Base-by-base conservation (phyloP, 2,888 invertebrate genomes). In the Arctia plantaginis region DNA sequence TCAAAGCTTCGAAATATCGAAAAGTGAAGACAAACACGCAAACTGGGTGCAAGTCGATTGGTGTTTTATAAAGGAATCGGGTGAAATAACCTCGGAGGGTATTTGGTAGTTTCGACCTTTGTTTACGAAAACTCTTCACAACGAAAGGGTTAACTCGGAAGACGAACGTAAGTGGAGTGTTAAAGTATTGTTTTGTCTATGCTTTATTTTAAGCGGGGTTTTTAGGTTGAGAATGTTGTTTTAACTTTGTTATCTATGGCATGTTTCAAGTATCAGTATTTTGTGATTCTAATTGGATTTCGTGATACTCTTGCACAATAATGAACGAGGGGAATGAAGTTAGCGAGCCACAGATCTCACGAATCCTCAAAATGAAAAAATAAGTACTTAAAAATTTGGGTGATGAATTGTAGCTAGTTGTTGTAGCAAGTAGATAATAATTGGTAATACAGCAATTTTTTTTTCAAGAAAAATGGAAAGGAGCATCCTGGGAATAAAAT, bases 1-100 rank as follows among this genome's bases (percentile, higher is more conserved):
- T 35, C 62, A 75, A 72, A 75, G 30, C 27, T n/a, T 44, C 15
- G 70, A 65, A 69, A 66, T 66, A 74, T 69, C 23, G 6, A 66
- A 35, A 76, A 71, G 44, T n/a, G 27, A 51, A 69, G 44, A 76
- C 67, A 75, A 81, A 75, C 55, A 69, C 18, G 6, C 66, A 71
- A 80, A 74, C 47, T 59, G 30, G 18, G 20, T 67, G 39, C 13
- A 30, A 74, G 78, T 78, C 74, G 74, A 76, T 78, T 66, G 72
- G 4, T 55, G 71, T 74, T 81, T 71, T 77, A 78, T 75, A 76
- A 71, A 18, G n/a, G 66, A 27, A 44, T 70, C 68, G 47, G 44
- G 55, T 7, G 71, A 70, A 70, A 72, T 72, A 77, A 76, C 66
- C 72, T 77, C 75, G 73, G 33, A 71, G 75, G 78, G 74, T 73